phyloP scores from a whole-genome alignment of 1,140 invertebrate species.

The Brachionus manjavacas region DNA sequence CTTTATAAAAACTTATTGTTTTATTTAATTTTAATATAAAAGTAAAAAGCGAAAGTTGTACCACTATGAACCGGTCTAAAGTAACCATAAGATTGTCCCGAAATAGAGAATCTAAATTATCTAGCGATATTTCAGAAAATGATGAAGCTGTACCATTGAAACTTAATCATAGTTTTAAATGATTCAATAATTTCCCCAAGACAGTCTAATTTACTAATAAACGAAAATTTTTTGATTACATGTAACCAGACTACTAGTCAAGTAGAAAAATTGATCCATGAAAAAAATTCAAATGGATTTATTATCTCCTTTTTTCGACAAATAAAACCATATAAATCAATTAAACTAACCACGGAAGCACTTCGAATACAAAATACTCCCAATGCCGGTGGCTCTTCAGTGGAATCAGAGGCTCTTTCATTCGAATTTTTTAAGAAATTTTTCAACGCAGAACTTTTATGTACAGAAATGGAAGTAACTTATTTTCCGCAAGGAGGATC shows the following conservation, averaged over 20 bases:
- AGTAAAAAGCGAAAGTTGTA: too few relatives aligned
- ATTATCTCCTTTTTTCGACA: constrained; percentile 45
- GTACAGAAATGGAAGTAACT: constrained; percentile 54
- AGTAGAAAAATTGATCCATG: constrained; percentile 33
- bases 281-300: neutral
- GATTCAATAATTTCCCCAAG: neutral
- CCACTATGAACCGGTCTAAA: too few relatives aligned
- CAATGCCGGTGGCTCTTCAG: constrained; percentile 53
- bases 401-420: constrained; percentile 53
- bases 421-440: constrained; percentile 51
- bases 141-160: neutral
- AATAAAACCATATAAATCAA: constrained; percentile 44
- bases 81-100: too few relatives aligned
- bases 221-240: constrained; percentile 28
- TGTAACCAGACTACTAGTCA: neutral
- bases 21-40: too few relatives aligned
- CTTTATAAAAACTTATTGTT: too few relatives aligned
- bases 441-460: constrained; percentile 49
- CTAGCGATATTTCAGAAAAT: neutral
- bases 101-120: neutral
- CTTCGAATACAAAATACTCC: constrained; percentile 43
- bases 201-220: constrained; percentile 39
- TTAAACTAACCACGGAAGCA: constrained; percentile 44
- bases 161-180: neutral
- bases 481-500: constrained; percentile 53